Conservation (phyloP, 1,140 invertebrate genomes). For the Conus ventricosus region DNA sequence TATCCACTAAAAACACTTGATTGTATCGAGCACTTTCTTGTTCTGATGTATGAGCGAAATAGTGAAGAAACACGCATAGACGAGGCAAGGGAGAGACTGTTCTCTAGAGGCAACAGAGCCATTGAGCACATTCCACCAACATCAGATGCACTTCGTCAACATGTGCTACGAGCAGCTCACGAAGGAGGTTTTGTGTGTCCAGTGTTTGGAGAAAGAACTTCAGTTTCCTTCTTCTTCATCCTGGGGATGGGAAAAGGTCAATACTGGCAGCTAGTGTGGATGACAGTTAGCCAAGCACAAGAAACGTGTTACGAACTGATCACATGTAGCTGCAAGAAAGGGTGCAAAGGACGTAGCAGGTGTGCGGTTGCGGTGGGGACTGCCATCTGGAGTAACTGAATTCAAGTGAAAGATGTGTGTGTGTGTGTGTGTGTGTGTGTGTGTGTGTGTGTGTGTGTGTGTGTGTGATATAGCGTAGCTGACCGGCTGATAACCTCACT, state of each 20-base stretch:
- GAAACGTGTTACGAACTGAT: background rate
- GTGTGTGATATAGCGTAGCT: too few relatives aligned
- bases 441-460: too few relatives aligned
- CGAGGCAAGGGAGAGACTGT: background rate
- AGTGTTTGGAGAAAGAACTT: background rate
- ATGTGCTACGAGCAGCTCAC: background rate
- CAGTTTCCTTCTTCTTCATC: background rate
- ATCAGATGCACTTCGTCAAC: background rate
- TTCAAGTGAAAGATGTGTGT: too few relatives aligned
- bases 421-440: too few relatives aligned
- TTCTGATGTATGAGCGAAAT: too few relatives aligned
- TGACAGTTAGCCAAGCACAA: background rate
- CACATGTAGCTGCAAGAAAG: background rate
- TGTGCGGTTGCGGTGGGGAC: background rate
- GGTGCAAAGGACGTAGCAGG: background rate
- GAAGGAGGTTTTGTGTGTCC: background rate
- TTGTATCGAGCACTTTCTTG: too few relatives aligned
- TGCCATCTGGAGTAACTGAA: background rate
- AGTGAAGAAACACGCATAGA: background rate
- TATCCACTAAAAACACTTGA: too few relatives aligned
- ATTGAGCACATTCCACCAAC: background rate
- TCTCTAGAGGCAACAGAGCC: background rate
- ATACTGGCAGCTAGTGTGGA: background rate
- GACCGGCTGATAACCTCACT: too few relatives aligned
- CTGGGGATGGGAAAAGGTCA: background rate